Base-by-base conservation (phyloP, 2,113 vertebrate species). In the Oryzias curvinotus region DNA sequence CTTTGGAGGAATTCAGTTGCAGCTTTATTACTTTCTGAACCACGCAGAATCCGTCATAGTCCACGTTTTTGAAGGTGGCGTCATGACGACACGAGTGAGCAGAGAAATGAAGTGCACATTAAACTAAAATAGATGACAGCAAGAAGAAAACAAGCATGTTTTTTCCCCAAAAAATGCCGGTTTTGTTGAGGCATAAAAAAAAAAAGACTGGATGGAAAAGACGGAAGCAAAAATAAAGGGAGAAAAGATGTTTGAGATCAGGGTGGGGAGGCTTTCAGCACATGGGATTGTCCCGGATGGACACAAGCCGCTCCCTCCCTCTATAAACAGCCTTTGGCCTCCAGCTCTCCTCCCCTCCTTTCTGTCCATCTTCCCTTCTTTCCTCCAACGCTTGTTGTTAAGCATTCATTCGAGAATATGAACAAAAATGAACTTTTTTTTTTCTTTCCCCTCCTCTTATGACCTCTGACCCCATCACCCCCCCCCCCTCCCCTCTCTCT, bases 271-370 rank as follows among this genome's bases (percentile, higher is more conserved):
- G 78, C 65, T 84, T 85, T 85, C 79, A 89, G 78, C 78, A 71
- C 71, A 88, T 85, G 79, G 85, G 85, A 83, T 78, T 72, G 84
- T 88, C 85, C 88, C 88, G 87, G 86, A 89, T 87, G 81, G 89
- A 91, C 83, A 87, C 73, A 81, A 83, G 73, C 73, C 65, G 56
- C 80, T 85, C 84, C 86, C 85, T 86, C 82, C 81, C 79, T 89
- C 84, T 87, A 68, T 84, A 86, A 88, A 87, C 84, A 89, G 71
- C 78, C 70, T 8, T 63, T 76, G 68, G 68, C 77, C 62, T 72
- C 57, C 17, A 60, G 25, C 53, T 45, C 7, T 30, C 51, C 50
- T 67, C 42, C 58, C 60, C 17, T 69, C 56, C 44, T 53, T 28
- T 55, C 42, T n/a, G 21, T 57, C 46, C n/a, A 18, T 62, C 65